Evolutionary conservation across 1,140 invertebrate genomes (phyloP).

Genomic region (Scaptodrosophila lebanonensis): DNA sequence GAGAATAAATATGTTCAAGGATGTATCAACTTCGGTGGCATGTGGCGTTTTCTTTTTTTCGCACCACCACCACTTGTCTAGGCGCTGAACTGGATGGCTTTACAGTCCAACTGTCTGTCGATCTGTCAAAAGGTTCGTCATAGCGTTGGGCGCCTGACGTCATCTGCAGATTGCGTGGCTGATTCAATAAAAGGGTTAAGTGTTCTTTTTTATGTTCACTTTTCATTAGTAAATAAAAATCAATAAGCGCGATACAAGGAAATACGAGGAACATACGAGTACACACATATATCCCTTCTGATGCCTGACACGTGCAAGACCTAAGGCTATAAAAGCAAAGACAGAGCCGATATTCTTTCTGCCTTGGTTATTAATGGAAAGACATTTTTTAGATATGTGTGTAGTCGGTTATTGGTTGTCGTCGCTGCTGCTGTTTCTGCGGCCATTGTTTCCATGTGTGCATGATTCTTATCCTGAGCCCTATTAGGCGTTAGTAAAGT

Average conservation of each 20-base stretch:
- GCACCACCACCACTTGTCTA: constrained; percentile 17
- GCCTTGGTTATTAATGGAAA: neutral
- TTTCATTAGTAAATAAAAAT: constrained; percentile 74
- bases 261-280: neutral
- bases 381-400: too few species aligned
- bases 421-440: too few species aligned
- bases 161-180: constrained; percentile 66
- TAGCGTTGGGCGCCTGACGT: constrained; percentile 52
- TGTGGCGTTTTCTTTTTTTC: too few species aligned
- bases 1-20: too few species aligned
- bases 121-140: constrained; percentile 22
- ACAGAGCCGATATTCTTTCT: too few species aligned
- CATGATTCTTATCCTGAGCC: constrained; percentile 13
- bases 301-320: too few species aligned
- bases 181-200: constrained; percentile 70
- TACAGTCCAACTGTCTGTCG: constrained; percentile 30
- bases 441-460: constrained; percentile 2
- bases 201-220: constrained; percentile 65
- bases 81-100: constrained; percentile 17
- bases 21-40: too few species aligned
- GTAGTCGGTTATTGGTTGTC: neutral
- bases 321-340: too few species aligned
- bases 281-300: too few species aligned
- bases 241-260: constrained; percentile 39
- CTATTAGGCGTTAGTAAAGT: constrained; percentile 18